Base-by-base conservation (phyloP, 2,888 invertebrate genomes). In the Meta bourneti region DNA sequence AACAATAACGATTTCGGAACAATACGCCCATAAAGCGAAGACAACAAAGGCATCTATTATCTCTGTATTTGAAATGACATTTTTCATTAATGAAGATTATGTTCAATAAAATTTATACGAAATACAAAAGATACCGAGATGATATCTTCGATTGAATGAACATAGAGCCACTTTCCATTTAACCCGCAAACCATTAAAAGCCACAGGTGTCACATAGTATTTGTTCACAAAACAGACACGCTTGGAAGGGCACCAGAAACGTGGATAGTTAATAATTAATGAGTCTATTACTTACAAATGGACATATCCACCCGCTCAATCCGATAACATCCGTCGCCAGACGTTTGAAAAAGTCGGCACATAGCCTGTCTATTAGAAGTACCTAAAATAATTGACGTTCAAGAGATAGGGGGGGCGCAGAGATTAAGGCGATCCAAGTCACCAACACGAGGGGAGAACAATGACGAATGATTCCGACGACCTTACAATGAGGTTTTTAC, bases 401-500 rank as follows among this genome's bases (percentile, higher is more conserved):
- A 61, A 34, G 9, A 61, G 61, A 61, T 16, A 61, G 11, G 61
- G 61, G 61, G 11, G n/a, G n/a, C n/a, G 61, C 16, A 61, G 61
- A 61, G 61, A 61, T 61, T 61, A 81, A 34, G 16, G 49, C n/a
- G n/a, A 69, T 48, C 48, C 34, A n/a, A 75, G 13, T 49, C 48
- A 69, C n/a, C n/a, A 61, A 61, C 34, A n/a, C 79, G 19, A 8
- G 54, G 20, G 54, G 19, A 7, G 54, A 54, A 79, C 81, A 81
- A 81, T 70, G 81, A 69, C 69, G 80, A 9, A 52, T 34, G 80
- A 52, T 80, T 80, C 54, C 80, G 70, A 70, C 70, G 48, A 48
- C 69, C 8, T 81, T 54, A 81, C 81, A 81, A 81, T 81, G 48
- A 48, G 81, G 61, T 81, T 81, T 61, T 6, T 70, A 19, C 61